Base-by-base conservation (phyloP, 2,113 vertebrate genomes). In the Hydrolagus affinis region DNA sequence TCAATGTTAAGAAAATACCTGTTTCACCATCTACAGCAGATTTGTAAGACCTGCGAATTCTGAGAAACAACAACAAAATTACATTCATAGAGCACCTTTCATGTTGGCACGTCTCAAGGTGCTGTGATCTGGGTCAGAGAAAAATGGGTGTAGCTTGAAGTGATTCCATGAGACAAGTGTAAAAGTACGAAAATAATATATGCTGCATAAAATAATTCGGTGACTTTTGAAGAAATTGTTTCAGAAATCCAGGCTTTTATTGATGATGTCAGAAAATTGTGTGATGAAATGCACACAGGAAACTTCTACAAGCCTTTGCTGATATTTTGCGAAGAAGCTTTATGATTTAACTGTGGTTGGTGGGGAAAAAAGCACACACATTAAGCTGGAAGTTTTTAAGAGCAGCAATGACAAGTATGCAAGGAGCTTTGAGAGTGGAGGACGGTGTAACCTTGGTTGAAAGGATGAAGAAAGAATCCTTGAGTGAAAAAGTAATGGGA, bases 1-100 rank as follows among this genome's bases (percentile, higher is more conserved):
- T 83, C 78, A 32, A 60, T 83, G 78, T 62, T 83, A 60, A 83
- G 78, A 32, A 83, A 83, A 66, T 83, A 62, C 23, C 66, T 21
- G 60, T 12, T 10, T 83, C 78, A 60, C 60, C 59, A 83, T 60
- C 78, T 66, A 62, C 44, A 83, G 78, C 78, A 32, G 62, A 83
- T 32, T 57, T 7, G 15, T 76, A 44, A 15, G 10, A 19, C 8
- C 75, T 60, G 57, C 10, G 15, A 28, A 60, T 75, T 80, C n/a
- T 15, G 60, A 66, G 62, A n/a, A n/a, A n/a, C n/a, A n/a, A n/a
- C n/a, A n/a, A n/a, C n/a, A n/a, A n/a, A n/a, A n/a, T n/a, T n/a
- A n/a, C n/a, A n/a, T n/a, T n/a, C n/a, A n/a, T n/a, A n/a, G n/a
- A n/a, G n/a, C n/a, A n/a, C n/a, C n/a, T n/a, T n/a, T n/a, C n/a